Evolutionary conservation across 1,140 invertebrate species (phyloP), one percentile per base, ranked within the genome.

Genomic region (Pollicipes pollicipes): DNA sequence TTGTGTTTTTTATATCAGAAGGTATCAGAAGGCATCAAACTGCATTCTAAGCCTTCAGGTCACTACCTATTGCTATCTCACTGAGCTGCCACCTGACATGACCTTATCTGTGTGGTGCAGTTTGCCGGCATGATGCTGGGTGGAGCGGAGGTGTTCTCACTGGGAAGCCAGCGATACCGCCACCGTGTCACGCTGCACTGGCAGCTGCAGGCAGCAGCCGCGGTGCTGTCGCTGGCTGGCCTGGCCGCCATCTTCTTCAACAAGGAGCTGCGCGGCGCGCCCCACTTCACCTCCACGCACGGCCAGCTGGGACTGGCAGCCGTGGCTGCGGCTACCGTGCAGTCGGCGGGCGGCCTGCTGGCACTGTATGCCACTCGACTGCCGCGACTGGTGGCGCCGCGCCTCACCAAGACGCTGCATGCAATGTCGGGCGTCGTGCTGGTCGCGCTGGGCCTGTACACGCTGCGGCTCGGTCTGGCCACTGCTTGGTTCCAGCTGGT

Each of bases 191-290:
- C 45, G 6, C 45, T 58, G 13, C 45, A 58, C 45, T 58, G 45
- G 45, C 45, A 58, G 45, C 45, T 58, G 6, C 45, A 58, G 45
- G 13, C 24, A 10, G 45, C 17, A 10, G 17, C 6, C 45, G 45
- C 45, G 13, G 2, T 58, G 6, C 8, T 58, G 13, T 10, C 45
- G 2, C 10, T 24, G 10, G 45, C 21, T 64, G 84, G 79, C 45
- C 24, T 58, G 13, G 2, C 45, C 6, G 45, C 21, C 45, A 21
- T 58, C 45, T 58, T 21, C 45, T 10, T 58, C 45, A 58, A 58
- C 45, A 58, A 58, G 45, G 45, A 58, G 45, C 45, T 10, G 6
- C 45, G 45, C 45, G 45, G 45, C 45, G 45, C 45, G 45, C 10
- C 45, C 10, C 45, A 58, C 45, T 58, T 58, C 45, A 58, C 45